These are phyloP conservation scores for Sebastes jordani DNA, from an alignment of 2,797 vertebrate species.

Conservation along the genomic window DNA sequence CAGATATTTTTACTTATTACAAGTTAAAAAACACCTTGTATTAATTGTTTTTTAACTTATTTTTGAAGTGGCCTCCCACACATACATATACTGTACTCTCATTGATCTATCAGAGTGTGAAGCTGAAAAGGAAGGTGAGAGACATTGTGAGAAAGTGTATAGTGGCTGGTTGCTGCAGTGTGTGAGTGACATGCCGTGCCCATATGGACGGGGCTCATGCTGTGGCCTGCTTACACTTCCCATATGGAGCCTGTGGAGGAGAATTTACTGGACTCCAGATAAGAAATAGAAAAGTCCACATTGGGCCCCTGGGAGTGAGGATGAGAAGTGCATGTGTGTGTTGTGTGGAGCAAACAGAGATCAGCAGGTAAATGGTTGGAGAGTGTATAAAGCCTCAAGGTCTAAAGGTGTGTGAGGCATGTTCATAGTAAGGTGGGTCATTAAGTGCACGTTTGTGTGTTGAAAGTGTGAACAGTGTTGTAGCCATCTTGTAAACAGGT, in stretches of 20 bases:
- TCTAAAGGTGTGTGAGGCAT: background rate
- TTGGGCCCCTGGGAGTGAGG: constrained; percentile 84
- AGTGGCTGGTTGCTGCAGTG: background rate
- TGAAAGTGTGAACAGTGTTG: background rate
- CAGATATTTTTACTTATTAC: too few relatives aligned
- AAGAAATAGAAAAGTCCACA: constrained; percentile 79
- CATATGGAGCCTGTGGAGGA: constrained; percentile 86
- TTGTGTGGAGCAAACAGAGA: constrained; percentile 15
- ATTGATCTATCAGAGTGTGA: background rate
- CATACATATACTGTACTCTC: background rate
- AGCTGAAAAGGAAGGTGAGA: background rate
- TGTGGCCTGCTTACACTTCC: constrained; percentile 85
- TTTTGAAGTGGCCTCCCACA: too few relatives aligned
- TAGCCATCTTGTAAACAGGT: constrained; percentile 3
- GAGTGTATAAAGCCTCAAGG: constrained; percentile 3
- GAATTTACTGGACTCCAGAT: constrained; percentile 87
- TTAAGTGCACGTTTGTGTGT: background rate
- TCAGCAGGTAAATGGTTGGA: constrained; percentile 24
- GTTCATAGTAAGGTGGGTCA: background rate
- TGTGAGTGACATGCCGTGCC: constrained; percentile 77
- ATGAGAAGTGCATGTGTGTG: constrained; percentile 35
- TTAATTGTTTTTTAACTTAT: too few relatives aligned
- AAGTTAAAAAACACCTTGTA: too few relatives aligned
- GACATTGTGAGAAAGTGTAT: background rate
- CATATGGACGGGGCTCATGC: constrained; percentile 81